Percentiles rank a stretch among this genome's conserved stretches.
phyloP scores from a whole-genome alignment of 2,888 invertebrate genomes.

The Caenorhabditis afra region DNA sequence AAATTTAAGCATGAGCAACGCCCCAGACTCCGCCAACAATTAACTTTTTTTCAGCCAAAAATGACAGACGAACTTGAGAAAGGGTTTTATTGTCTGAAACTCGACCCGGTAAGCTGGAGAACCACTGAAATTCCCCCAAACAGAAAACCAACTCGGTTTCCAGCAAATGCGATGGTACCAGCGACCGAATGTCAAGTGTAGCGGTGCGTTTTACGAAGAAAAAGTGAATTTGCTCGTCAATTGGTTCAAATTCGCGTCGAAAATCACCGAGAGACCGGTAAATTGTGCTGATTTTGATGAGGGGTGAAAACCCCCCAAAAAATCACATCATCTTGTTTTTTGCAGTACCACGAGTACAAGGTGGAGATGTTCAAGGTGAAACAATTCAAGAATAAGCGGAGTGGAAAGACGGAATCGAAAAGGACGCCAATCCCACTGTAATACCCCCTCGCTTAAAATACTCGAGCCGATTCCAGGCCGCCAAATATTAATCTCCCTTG shows the following conservation, averaged over 20 bases:
- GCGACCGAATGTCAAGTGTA: constrained; percentile 28
- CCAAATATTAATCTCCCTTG: no score
- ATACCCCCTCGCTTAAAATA: no score
- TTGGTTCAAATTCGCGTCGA: constrained; percentile 35
- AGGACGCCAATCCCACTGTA: constrained; percentile 18
- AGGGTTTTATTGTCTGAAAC: no score
- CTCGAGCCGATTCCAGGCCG: no score
- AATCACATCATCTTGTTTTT: neutral
- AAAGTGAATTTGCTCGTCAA: constrained; percentile 51
- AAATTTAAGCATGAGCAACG: no score
- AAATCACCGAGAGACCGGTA: constrained; percentile 24
- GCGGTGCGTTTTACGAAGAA: constrained; percentile 17
- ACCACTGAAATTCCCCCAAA: neutral
- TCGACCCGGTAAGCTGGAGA: neutral
- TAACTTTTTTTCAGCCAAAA: neutral
- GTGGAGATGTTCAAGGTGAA: constrained; percentile 21
- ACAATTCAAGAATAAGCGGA: neutral
- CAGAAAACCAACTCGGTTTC: no score
- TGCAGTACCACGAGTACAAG: constrained; percentile 36
- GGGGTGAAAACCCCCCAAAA: no score
- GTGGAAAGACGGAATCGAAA: neutral
- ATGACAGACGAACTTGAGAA: neutral
- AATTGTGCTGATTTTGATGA: no score
- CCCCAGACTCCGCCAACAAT: no score
- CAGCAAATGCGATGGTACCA: constrained; percentile 37